phyloP scores from a whole-genome alignment of 92 coral and sea anemone genomes.

The Isaurus tuberculatus region DNA sequence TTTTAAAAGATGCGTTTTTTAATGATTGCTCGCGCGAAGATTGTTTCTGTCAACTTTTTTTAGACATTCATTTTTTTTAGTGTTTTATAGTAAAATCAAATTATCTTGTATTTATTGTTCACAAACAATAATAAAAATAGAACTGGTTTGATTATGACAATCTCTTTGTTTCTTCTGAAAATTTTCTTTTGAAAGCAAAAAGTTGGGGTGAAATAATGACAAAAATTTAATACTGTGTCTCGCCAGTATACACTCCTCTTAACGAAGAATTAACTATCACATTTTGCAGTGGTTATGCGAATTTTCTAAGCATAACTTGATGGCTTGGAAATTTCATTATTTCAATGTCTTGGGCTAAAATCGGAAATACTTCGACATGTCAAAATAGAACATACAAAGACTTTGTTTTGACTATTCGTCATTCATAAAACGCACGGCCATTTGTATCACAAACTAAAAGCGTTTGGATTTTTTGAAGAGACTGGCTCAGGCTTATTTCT shows the following conservation, averaged over 20 bases:
- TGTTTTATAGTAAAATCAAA: background rate
- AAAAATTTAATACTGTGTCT: background rate
- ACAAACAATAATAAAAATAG: slow-evolving; percentile 18
- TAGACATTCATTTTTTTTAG: background rate
- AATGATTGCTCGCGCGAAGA: background rate
- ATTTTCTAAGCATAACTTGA: background rate
- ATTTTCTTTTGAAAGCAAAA: background rate
- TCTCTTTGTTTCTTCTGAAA: too few species aligned
- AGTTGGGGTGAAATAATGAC: background rate
- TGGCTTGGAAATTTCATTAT: slow-evolving; percentile 7
- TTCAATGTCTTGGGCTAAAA: background rate
- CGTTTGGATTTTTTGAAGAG: background rate
- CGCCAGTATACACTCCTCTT: too few species aligned
- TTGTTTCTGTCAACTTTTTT: background rate
- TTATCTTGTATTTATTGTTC: slow-evolving; percentile 3
- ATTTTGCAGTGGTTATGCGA: background rate
- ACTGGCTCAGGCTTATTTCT: background rate
- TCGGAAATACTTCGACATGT: slow-evolving; percentile 3
- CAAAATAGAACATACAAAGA: background rate
- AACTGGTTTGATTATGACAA: background rate
- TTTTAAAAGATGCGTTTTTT: background rate
- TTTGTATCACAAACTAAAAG: background rate
- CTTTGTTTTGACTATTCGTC: background rate
- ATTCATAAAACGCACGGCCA: background rate
- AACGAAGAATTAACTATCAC: background rate